Percentiles rank a stretch among this genome's conserved stretches.
phyloP scores from a whole-genome alignment of 2,888 invertebrate species.

The Proisotoma minuta region DNA sequence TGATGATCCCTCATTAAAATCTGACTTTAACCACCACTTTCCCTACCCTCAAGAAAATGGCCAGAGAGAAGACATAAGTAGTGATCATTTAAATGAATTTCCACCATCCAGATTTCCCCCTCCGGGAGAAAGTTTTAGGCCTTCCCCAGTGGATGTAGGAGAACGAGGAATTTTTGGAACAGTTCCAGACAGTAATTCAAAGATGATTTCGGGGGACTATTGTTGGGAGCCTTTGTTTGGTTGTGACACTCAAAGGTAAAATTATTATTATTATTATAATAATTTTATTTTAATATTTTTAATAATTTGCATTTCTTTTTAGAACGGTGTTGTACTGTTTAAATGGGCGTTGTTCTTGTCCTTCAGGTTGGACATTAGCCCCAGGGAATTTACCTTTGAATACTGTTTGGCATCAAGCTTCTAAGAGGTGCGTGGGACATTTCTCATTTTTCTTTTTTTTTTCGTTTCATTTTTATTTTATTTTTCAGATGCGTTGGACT shows the following conservation, averaged over 20 bases:
- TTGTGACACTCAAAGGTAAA: slow-evolving; percentile 21
- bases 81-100: neutral
- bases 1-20: neutral
- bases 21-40: neutral
- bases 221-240: slow-evolving; percentile 29
- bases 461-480: no score
- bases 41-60: neutral
- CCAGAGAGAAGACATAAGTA: neutral
- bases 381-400: slow-evolving; percentile 26
- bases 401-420: slow-evolving; percentile 30
- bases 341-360: slow-evolving; percentile 26
- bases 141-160: neutral
- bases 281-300: no score
- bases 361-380: slow-evolving; percentile 25
- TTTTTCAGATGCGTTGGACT: slow-evolving; percentile 21
- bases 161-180: neutral
- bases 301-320: no score
- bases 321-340: slow-evolving; percentile 29
- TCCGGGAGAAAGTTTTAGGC: neutral
- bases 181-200: slow-evolving; percentile 13
- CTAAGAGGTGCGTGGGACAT: no score
- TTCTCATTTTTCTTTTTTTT: no score
- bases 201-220: slow-evolving; percentile 32
- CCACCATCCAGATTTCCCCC: neutral
- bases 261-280: neutral